Evolutionary conservation across 2,888 invertebrate genomes (phyloP), one percentile per base, ranked within the genome.

Genomic region (Malthinus seriepunctatus): DNA sequence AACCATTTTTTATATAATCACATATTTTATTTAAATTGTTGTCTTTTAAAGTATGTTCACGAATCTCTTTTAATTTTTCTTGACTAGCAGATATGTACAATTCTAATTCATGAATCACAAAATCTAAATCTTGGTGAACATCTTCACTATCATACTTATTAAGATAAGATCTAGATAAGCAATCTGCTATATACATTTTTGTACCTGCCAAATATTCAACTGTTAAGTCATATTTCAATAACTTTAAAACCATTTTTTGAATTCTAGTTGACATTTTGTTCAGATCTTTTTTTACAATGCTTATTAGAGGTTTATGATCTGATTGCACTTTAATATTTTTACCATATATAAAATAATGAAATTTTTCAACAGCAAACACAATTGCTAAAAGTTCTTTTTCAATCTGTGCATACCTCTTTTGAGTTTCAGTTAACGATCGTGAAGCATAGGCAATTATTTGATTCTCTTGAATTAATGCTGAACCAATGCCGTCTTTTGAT

Each of bases 261-360:
- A 34, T 9, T 9, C 34, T 9, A 34, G n/a, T 34, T 3, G n/a
- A n/a, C 10, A 34, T n/a, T 34, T 34, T 34, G 5, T 34, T 34
- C 3, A 34, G 3, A 34, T 34, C 56, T 42, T 51, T 49, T 32
- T 51, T 35, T 32, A 37, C 8, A 11, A 56, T 35, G 33, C 32
- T 38, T 47, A 47, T 48, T 44, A 44, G 12, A 32, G 58, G 52
- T 45, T 44, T 50, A 49, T 58, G 52, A 52, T 48, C 48, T 33
- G 39, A 38, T 39, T 45, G 15, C 9, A 42, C 45, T 14, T 8
- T 23, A 33, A 34, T 32, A 47, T 31, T 39, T 39, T 11, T 54
- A 10, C 47, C 15, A 37, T 37, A 37, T 10, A 46, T 31, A 8
- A 46, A 46, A n/a, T 32, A 31, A 46, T 46, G 45, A 32, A 46